phyloP scores from a whole-genome alignment of 2,113 vertebrate genomes.

The Prinia subflava region DNA sequence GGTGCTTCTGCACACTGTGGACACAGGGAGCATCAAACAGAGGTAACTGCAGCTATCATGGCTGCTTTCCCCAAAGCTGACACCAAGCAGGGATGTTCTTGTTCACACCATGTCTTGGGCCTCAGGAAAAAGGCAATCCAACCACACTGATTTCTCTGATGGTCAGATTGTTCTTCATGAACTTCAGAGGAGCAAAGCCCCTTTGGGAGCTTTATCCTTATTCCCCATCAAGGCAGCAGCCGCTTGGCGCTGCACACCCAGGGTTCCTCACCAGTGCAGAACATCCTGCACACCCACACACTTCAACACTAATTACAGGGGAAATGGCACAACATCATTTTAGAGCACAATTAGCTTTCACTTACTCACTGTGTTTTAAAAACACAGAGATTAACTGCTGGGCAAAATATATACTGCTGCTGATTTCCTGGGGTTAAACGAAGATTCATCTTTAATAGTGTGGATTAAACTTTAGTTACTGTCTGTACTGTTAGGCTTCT shows the following conservation, averaged over 20 bases:
- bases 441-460: background rate
- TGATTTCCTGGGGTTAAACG: background rate
- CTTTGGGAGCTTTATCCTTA: background rate
- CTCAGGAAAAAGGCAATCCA: background rate
- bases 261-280: background rate
- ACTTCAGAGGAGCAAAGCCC: background rate
- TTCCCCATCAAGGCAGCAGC: background rate
- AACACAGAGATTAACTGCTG: background rate
- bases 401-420: background rate
- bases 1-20: fast-evolving
- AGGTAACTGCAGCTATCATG: background rate
- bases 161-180: background rate
- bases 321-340: background rate
- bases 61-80: background rate
- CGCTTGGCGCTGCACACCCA: fast-evolving
- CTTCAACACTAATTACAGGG: background rate
- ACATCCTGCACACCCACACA: background rate
- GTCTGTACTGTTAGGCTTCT: background rate
- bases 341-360: background rate
- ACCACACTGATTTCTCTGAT: background rate
- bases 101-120: fast-evolving
- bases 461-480: background rate
- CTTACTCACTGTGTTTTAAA: background rate
- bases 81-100: background rate
- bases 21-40: fast-evolving